phyloP scores from a whole-genome alignment of 2,888 invertebrate genomes.

The Drosophila kokeensis region DNA sequence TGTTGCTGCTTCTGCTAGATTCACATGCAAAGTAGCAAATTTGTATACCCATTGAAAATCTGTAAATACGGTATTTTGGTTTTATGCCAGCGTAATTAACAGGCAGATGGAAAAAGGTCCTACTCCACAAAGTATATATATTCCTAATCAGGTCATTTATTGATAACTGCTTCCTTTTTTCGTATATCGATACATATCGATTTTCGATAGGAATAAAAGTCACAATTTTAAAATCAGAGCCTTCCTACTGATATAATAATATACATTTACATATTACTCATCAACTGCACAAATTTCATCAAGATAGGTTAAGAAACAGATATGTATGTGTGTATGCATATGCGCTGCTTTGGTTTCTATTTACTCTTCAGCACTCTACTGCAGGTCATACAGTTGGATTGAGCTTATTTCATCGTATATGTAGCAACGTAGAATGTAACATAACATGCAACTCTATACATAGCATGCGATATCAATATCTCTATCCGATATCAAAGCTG shows the following conservation, averaged over 20 bases:
- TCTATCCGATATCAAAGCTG: neutral
- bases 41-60: neutral
- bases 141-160: neutral
- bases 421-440: neutral
- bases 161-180: neutral
- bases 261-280: neutral
- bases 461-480: neutral
- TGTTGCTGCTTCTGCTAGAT: slow-evolving; percentile 11
- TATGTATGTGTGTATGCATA: neutral
- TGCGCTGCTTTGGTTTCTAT: neutral
- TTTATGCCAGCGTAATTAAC: neutral
- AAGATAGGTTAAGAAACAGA: neutral
- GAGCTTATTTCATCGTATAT: neutral
- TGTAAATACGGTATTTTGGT: neutral
- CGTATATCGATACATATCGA: neutral
- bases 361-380: neutral
- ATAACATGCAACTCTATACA: neutral
- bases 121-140: neutral
- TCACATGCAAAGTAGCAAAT: slow-evolving; percentile 15
- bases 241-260: neutral
- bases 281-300: neutral
- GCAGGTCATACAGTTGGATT: neutral
- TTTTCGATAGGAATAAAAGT: neutral
- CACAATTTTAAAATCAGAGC: neutral
- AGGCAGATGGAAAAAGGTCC: neutral